Base-by-base conservation (phyloP, 2,797 vertebrate species). In the Sebastes jordani region DNA sequence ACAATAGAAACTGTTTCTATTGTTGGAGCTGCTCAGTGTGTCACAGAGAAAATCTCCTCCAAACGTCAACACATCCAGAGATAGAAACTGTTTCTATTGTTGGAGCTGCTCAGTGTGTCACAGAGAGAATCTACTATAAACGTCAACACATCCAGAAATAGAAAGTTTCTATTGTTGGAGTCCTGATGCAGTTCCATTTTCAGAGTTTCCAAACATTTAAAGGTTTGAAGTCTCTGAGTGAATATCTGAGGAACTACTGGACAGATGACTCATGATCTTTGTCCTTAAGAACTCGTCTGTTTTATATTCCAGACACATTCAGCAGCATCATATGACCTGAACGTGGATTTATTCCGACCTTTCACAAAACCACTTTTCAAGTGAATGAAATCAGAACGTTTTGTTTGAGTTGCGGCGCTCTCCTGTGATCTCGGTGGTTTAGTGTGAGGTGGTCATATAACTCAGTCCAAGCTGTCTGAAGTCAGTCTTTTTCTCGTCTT, bases 1-100 rank as follows among this genome's bases (percentile, higher is more conserved):
- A 63, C 86, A 69, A 88, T 88, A 88, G 88, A 85, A 68, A 4
- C 20, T 38, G 20, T 29, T 84, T 79, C 90, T 93, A 87, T 89
- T 82, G 7, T 68, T 56, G 82, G 84, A 86, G 52, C 73, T 0
- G 71, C 46, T 49, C 46, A n/a, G 46, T 49, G 46, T 49, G 46
- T 49, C 46, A 49, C 18, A 18, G 46, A 42, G 38, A 42, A 16
- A 42, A 42, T 42, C 38, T 42, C 34, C 34, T 36, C 34, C 34
- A 36, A 36, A 36, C 11, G 34, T 36, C 89, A 90, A 67, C 74
- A 1, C 11, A 1, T 77, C 84, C 63, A 82, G 66, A 87, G 66
- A 88, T 88, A 88, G 88, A 85, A 68, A 4, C 20, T 34, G 20
- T 32, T 84, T 79, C 90, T 93, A 87, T 89, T 82, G 7, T 68